A percentile compares a stretch with the other conserved stretches of the same genome.
Conservation (phyloP, 2,797 vertebrate species). For the Geotrypetes seraphini region DNA sequence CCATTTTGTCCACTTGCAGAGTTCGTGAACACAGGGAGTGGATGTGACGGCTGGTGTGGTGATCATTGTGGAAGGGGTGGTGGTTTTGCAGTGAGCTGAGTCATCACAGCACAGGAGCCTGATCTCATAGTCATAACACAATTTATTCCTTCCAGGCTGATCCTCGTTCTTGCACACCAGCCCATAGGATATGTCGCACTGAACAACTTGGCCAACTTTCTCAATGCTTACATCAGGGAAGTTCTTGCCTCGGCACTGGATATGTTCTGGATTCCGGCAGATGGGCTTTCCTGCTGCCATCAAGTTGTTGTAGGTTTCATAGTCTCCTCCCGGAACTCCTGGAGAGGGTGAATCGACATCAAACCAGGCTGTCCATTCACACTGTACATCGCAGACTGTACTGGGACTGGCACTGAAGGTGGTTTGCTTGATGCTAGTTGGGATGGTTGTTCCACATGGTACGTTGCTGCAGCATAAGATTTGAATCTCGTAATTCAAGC, state of each 20-base stretch:
- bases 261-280: neutral
- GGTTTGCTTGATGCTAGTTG: no score
- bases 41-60: accelerated
- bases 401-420: no score
- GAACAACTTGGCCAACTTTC: conserved; percentile 8
- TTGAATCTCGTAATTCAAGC: conserved; percentile 22
- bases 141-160: conserved; percentile 4
- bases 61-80: neutral
- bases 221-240: neutral
- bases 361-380: conserved; percentile 43
- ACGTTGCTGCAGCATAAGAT: conserved; percentile 17
- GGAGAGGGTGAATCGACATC: conserved; percentile 38
- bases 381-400: neutral
- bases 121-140: conserved; percentile 21
- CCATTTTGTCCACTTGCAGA: no score
- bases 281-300: neutral
- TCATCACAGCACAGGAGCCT: conserved; percentile 3
- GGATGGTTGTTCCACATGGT: no score
- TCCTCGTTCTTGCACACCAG: conserved; percentile 18
- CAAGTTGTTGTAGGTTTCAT: conserved; percentile 41
- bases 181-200: neutral
- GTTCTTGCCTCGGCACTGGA: conserved; percentile 20
- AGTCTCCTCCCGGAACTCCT: conserved; percentile 34
- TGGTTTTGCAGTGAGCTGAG: neutral
- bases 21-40: no score